Conservation (phyloP, 92 coral and sea anemone species). For the Epizoanthus fatuus region DNA sequence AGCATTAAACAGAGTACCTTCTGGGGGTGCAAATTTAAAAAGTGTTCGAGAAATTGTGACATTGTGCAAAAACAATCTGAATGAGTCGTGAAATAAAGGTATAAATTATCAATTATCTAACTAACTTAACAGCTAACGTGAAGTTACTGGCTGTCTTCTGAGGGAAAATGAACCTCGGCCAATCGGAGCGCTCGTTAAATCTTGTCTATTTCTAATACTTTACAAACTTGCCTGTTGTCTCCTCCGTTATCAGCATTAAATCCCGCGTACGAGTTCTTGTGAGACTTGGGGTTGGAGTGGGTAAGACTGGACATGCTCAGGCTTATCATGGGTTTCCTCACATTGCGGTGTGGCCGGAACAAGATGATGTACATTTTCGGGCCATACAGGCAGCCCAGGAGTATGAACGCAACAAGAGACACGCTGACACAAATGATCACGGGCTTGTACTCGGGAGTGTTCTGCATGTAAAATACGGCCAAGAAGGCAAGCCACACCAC, state of each 20-base stretch:
- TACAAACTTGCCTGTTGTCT: conserved; percentile 66
- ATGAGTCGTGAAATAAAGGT: no score
- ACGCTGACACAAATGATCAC: conserved; percentile 87
- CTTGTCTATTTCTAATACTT: background rate
- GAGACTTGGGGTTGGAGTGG: conserved; percentile 66
- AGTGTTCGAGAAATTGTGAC: no score
- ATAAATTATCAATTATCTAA: no score
- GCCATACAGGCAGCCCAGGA: conserved; percentile 89
- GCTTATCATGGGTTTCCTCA: conserved; percentile 79
- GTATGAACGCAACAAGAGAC: conserved; percentile 91
- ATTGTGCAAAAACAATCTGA: no score
- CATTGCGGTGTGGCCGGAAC: conserved; percentile 91
- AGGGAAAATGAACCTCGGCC: no score
- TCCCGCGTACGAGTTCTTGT: conserved; percentile 73
- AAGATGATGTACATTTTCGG: conserved; percentile 95
- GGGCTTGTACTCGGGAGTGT: conserved; percentile 75
- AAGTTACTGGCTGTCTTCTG: no score
- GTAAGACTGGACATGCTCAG: conserved; percentile 92
- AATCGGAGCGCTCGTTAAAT: background rate
- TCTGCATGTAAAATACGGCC: conserved; percentile 91
- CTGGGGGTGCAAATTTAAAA: no score
- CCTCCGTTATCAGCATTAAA: conserved; percentile 49
- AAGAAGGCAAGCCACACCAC: conserved; percentile 95
- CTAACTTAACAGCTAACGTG: no score
- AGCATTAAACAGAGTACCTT: no score